Evolutionary conservation across 2,797 vertebrate species (phyloP), one percentile per base, ranked within the genome.

Genomic region (Taenioides sp.): DNA sequence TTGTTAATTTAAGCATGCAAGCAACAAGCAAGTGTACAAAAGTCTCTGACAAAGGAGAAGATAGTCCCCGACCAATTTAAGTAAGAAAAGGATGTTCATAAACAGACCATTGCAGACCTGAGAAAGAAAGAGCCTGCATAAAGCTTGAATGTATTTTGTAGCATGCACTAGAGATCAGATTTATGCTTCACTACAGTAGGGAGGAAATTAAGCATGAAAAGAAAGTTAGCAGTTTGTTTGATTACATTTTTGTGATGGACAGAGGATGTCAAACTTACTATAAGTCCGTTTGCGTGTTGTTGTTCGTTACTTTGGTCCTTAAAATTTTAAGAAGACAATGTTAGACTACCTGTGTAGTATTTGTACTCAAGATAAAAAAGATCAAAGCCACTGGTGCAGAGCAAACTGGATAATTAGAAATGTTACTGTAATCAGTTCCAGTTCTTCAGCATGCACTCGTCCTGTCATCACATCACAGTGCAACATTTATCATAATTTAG

Each of bases 251-350:
- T 76, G 76, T 84, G 86, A 75, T 90, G 85, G 85, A 87, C 88
- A 79, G 84, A 90, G 87, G 87, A 89, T 73, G 83, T 91, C 85
- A 93, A 96, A 99, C 98, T 99, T 99, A 99, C 98, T 98, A 98
- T 96, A 90, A 97, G 93, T 99, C 97, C 97, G 96, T 99, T 94
- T 96, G 97, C 94, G 96, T 98, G 98, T 94, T 98, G 96, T 91
- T 98, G 98, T 94, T 96, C 96, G 95, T 97, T 99, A 99, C 95
- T 97, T 96, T 98, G 97, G 94, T 99, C 98, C 97, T 99, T 99
- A 94, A 95, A 94, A 94, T 94, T 92, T 94, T 92, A 79, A 94
- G 88, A 94, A 96, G 95, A 97, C 95, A 97, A 94, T 67, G 96
- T 93, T 96, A 98, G 88, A 86, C 88, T 87, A 83, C 52, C 77